Base-by-base conservation (phyloP, 2,888 invertebrate species). In the Campoletis raptor region DNA sequence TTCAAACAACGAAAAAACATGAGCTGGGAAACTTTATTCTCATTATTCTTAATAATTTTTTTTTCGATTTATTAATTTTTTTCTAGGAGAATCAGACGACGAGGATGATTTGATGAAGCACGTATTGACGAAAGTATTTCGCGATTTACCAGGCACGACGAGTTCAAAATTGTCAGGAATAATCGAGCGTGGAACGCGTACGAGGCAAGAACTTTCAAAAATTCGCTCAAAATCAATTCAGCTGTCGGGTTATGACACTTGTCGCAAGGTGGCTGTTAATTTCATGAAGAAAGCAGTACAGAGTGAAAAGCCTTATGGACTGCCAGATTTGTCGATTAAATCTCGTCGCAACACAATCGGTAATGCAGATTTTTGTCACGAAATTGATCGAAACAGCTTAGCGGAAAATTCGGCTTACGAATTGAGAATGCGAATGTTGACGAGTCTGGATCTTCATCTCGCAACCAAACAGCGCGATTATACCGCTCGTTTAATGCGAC, bases 381-480 rank as follows among this genome's bases (percentile, higher is more conserved):
- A 73, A 4, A 74, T 24, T 30, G 85, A 66, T 66, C 78, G 73
- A 18, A 72, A 82, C 30, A 57, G 15, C 37, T 76, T 8, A 6
- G 36, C 79, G 67, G 57, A 76, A 54, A 84, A 86, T 70, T 81
- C 66, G 57, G 88, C 92, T 78, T 90, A 90, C 78, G 92, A 94
- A 72, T 89, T 92, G 54, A 90, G 91, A 66, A 88, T 89, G 79
- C 90, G 92, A 88, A 93, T 94, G 93, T 84, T 93, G 45, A 91
- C 88, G 40, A 91, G 92, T 67, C 88, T 94, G 77, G 93, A 94
- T 88, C 90, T 94, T 37, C 94, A 94, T 83, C 90, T 94, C 54
- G 93, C 93, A 4, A 88, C 83, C 40, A 94, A 93, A 85, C 94
- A 94, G 83, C 91, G 92, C 76, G 94, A 94, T 80, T 94, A 94